phyloP scores from a whole-genome alignment of 1,140 invertebrate species.

The Pseudachorutes palmiensis region DNA sequence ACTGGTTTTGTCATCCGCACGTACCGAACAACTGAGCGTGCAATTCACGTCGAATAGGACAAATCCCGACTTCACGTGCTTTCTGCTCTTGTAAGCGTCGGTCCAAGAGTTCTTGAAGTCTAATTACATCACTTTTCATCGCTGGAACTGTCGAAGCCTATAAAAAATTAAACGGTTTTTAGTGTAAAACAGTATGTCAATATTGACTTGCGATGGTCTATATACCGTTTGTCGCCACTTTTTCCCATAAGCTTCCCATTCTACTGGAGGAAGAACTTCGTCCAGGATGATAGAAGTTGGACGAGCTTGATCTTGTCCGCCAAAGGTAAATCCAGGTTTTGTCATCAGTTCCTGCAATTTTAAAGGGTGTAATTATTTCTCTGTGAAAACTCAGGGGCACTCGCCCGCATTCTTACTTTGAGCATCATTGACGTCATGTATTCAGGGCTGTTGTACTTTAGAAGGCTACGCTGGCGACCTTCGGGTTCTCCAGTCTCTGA shows the following conservation, averaged over 20 bases:
- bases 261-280: constrained; percentile 87
- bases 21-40: constrained; percentile 95
- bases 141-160: constrained; percentile 88
- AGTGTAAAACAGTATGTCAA: not conserved
- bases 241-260: constrained; percentile 85
- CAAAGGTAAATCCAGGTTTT: not conserved
- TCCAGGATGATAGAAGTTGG: constrained; percentile 60
- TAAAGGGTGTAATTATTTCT: too few species aligned
- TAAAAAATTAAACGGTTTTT: not conserved
- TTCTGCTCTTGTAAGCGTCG: constrained; percentile 79
- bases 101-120: constrained; percentile 89
- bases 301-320: not conserved
- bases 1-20: constrained; percentile 7
- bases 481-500: too few species aligned
- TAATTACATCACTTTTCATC: constrained; percentile 86
- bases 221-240: constrained; percentile 60
- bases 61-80: constrained; percentile 94
- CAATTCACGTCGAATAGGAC: constrained; percentile 82
- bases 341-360: not conserved
- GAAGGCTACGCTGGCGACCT: too few species aligned
- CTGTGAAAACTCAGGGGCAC: too few species aligned
- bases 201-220: not conserved
- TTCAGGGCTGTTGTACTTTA: not conserved
- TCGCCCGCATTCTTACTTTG: not conserved
- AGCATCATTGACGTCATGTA: not conserved